Conservation (phyloP, 2,888 invertebrate species). For the Drosophila hamatofila region DNA sequence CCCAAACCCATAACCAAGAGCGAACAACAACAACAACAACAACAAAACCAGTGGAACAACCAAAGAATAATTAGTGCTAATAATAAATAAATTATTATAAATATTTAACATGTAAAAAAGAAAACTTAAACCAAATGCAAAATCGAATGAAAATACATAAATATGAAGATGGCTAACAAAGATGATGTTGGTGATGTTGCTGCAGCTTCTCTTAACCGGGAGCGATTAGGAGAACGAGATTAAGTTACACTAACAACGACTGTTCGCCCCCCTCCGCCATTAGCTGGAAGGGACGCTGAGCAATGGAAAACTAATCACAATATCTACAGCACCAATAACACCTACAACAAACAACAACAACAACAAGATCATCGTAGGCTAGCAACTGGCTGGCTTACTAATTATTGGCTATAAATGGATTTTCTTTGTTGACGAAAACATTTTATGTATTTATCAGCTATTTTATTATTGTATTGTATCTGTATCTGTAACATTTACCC, state of each 20-base stretch:
- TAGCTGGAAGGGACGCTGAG: conserved; percentile 90
- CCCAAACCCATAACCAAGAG: conserved; percentile 59
- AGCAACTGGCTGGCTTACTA: conserved; percentile 86
- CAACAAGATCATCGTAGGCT: conserved; percentile 30
- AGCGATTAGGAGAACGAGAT: conserved; percentile 54
- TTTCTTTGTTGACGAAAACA: conserved; percentile 34
- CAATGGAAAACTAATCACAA: conserved; percentile 62
- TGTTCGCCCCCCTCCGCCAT: conserved; percentile 86
- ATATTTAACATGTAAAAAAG: conserved; percentile 69
- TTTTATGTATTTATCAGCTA: conserved; percentile 70
- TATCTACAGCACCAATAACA: conserved; percentile 41
- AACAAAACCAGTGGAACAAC: conserved; percentile 85
- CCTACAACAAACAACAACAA: conserved; percentile 23
- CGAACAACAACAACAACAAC: conserved; percentile 49
- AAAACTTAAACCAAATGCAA: conserved; percentile 59
- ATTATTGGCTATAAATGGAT: conserved; percentile 80
- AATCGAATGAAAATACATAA: conserved; percentile 52
- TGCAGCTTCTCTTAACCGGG: conserved; percentile 37
- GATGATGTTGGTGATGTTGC: conserved; percentile 69
- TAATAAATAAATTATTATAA: conserved; percentile 73
- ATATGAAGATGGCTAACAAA: conserved; percentile 50
- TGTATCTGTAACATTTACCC: conserved; percentile 62
- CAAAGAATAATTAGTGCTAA: conserved; percentile 85
- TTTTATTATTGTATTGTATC: conserved; percentile 52
- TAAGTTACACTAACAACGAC: conserved; percentile 63